phyloP scores from a whole-genome alignment of 1,140 invertebrate genomes.

The Aradophagus sp. region DNA sequence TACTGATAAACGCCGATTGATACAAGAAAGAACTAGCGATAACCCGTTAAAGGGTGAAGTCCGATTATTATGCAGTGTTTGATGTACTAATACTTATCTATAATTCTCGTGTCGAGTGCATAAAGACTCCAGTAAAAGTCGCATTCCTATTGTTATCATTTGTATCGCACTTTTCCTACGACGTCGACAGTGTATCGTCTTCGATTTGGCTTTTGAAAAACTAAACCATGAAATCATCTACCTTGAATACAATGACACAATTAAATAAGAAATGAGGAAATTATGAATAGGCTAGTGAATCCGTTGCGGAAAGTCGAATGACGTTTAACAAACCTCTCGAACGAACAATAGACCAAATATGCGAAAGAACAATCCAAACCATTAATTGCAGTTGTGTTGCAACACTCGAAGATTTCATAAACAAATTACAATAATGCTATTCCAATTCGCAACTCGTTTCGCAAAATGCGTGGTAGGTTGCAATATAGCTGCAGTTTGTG shows the following conservation, averaged over 20 bases:
- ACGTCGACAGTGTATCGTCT: slow-evolving; percentile 22
- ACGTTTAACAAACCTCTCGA: slow-evolving; percentile 1
- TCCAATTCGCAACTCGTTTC: slow-evolving; percentile 16
- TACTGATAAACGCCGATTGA: slow-evolving; percentile 26
- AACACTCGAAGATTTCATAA: slow-evolving; percentile 10
- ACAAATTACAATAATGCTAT: slow-evolving; percentile 16
- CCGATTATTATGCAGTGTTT: slow-evolving; percentile 25
- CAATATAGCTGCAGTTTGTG: slow-evolving; percentile 10
- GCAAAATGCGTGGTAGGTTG: background rate
- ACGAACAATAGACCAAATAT: no score
- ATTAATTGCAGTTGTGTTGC: slow-evolving; percentile 3
- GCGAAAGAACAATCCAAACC: no score
- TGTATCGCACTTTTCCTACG: slow-evolving; percentile 13
- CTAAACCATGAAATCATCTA: slow-evolving; percentile 17
- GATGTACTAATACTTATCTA: slow-evolving; percentile 29
- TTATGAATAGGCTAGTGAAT: no score
- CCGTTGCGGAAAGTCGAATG: background rate
- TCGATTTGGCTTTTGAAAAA: slow-evolving; percentile 11
- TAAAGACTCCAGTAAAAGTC: slow-evolving; percentile 11
- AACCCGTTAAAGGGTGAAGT: background rate
- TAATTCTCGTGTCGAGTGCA: slow-evolving; percentile 20
- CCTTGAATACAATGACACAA: slow-evolving; percentile 2
- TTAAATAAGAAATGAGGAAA: slow-evolving; percentile 8
- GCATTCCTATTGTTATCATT: slow-evolving; percentile 33
- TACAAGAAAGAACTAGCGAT: slow-evolving; percentile 17